Base-by-base conservation (phyloP, 2,797 vertebrate genomes). In the Enteromius treurensis region DNA sequence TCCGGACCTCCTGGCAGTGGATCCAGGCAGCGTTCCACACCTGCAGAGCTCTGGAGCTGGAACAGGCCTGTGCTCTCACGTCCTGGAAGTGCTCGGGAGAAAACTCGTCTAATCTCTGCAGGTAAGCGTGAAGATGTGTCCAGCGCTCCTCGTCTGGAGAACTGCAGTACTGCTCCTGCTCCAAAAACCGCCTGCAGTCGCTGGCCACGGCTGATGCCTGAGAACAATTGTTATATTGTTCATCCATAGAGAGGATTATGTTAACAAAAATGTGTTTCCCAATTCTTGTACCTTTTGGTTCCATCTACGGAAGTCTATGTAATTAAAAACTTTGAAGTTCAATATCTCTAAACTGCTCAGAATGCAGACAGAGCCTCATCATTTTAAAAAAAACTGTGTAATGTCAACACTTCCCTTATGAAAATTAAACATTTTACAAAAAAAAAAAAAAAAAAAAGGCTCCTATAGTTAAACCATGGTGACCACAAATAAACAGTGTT, bases 11-110 rank as follows among this genome's bases (percentile, higher is more conserved):
- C 86, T 95, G 93, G 76, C 95, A 96, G 77, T 79, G 92, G 53
- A 91, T 87, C 94, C 86, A 94, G 70, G 96, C 95, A 37, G 92
- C 86, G 0, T 94, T 95, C 97, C 97, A 97, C 26, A 96, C 89
- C 19, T 89, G 90, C 90, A 89, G 91, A 62, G 95, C 96, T 37
- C 87, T 91, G 86, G 93, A 92, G 88, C 85, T 90, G 81, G 91
- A 90, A 37, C 90, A 88, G 37, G 95, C 95, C 87, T 96, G 95
- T 65, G 90, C 86, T 89, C 94, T 95, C 89, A 96, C 88, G 85
- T 96, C 96, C 64, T 95, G 92, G 86, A 98, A 96, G 84, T 89
- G 95, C 87, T 97, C 95, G 0, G 87, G 87, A 7, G 94, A 94
- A 0, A 98, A 95, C 37, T 93, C 91, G 0, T 92, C 90, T 79